Evolutionary conservation across 2,797 vertebrate genomes (phyloP), one percentile per base, ranked within the genome.

Genomic region (Ara ararauna): DNA sequence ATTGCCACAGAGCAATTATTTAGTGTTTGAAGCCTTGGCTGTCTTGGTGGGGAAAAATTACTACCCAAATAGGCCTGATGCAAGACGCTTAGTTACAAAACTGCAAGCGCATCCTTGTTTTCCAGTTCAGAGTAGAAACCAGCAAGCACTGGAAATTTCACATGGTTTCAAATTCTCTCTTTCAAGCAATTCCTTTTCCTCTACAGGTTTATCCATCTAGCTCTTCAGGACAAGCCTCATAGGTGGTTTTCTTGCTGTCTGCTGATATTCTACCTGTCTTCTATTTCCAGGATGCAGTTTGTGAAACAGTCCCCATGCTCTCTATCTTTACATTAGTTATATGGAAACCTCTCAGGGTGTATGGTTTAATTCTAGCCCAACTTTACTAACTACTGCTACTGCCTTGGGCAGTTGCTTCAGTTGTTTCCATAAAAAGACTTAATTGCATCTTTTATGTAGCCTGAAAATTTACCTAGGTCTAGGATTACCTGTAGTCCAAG

Each of bases 401-500:
- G 51, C 90, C 81, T 68, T 58, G 65, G 16, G 85, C 68, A 50
- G 32, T 68, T 90, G 13, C 75, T 85, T 75, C 73, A n/a, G 42
- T 54, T 85, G 27, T 83, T 68, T 92, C 56, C 62, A 51, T 65
- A 83, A 90, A 91, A 85, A 71, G 26, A 40, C 45, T 75, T 93
- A 91, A 94, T 89, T 85, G 73, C 32, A 85, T 65, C 87, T 83
- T 89, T 87, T 83, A 74, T 60, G 62, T 87, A 83, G 89, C 75
- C 76, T 83, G 89, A 83, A 94, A 93, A 38, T 94, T 89, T 18
- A 44, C 3, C 51, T 83, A 72, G 38, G 12, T 71, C 90, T 85
- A 83, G 72, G 72, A 74, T 90, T 89, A 87, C 79, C 53, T 91
- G 89, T 87, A 95, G 72, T 54, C 92, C 81, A 61, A 87, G 78